Evolutionary conservation across 2,113 vertebrate species (phyloP), one percentile per base, ranked within the genome.

Genomic region (Ceratotherium simum): DNA sequence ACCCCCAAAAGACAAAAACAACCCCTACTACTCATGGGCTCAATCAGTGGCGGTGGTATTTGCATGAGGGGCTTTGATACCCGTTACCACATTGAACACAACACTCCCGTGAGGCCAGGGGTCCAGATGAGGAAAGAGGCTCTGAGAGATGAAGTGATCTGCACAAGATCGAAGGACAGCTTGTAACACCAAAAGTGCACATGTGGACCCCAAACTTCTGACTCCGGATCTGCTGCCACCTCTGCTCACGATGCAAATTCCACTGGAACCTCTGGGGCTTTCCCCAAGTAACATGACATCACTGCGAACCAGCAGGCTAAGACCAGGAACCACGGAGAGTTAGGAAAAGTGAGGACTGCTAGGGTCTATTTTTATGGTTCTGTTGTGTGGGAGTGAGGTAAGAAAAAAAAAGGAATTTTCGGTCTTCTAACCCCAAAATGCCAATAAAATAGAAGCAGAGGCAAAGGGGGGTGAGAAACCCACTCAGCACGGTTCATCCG

Each of bases 11-110:
- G 33, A 23, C 70, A 51, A 29, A 62, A 33, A 64, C 60, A 46
- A 13, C 10, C 6, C 6, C 82, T 42, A 3, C 46, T n/a, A 62
- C 48, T 72, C 36, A 31, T 16, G 31, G 8, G n/a, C 62, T 82
- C 65, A 6, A 5, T 39, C 62, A 33, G 10, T 0, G 6, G 62
- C 31, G 42, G 42, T 8, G 10, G 6, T 13, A 31, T 11, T 7
- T 31, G 65, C 33, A 16, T 10, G n/a, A 65, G 25, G 42, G 42
- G 42, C 67, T 51, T 8, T 58, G 83, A 70, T 3, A 13, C 31
- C n/a, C 29, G 33, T 3, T 4, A 39, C 54, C 39, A 20, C 64
- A 8, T 0, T 16, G 85, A 67, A 54, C 20, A 39, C 10, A 25
- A 9, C 13, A 14, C 69, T 42, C 54, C 56, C 0, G 1, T 2